These are phyloP conservation scores for Nesogale talazaci DNA, from an alignment of 2,113 vertebrate genomes.

Conservation along the genomic window DNA sequence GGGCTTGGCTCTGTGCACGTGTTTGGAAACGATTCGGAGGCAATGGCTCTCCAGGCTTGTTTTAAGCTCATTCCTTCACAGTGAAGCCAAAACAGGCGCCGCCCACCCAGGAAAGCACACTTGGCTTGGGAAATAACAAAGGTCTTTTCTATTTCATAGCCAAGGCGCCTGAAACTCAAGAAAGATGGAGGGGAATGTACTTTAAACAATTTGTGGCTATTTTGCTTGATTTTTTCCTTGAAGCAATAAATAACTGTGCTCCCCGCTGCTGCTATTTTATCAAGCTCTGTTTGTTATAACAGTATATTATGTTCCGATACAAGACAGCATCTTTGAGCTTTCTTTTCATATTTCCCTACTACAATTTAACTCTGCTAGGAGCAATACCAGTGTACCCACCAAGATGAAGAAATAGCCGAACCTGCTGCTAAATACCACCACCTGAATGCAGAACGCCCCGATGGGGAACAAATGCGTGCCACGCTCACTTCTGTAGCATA, in stretches of 20 bases:
- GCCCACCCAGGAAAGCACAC: conserved; percentile 18
- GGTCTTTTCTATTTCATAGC: conserved; percentile 64
- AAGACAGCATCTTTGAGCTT: conserved; percentile 64
- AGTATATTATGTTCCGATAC: conserved; percentile 52
- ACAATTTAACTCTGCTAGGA: conserved; percentile 66
- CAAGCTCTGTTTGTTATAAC: conserved; percentile 71
- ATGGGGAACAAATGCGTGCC: neutral
- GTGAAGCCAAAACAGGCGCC: conserved; percentile 52
- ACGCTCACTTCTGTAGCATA: neutral
- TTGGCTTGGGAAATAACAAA: conserved; percentile 60
- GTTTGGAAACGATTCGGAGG: neutral
- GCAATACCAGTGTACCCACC: conserved; percentile 42
- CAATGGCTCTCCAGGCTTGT: conserved; percentile 21
- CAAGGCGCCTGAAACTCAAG: conserved; percentile 58
- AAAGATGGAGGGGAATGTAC: conserved; percentile 37
- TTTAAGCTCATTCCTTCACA: conserved; percentile 7
- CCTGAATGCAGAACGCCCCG: neutral
- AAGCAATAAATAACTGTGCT: conserved; percentile 76
- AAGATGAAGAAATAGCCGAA: conserved; percentile 17
- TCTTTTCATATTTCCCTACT: neutral
- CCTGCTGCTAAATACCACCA: conserved; percentile 2
- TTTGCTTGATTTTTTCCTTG: conserved; percentile 79
- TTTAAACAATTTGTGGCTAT: conserved; percentile 82
- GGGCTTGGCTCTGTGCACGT: neutral
- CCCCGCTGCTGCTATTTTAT: conserved; percentile 79